These are phyloP conservation scores for Torymus auratus DNA, from an alignment of 2,888 invertebrate genomes.

Conservation along the genomic window DNA sequence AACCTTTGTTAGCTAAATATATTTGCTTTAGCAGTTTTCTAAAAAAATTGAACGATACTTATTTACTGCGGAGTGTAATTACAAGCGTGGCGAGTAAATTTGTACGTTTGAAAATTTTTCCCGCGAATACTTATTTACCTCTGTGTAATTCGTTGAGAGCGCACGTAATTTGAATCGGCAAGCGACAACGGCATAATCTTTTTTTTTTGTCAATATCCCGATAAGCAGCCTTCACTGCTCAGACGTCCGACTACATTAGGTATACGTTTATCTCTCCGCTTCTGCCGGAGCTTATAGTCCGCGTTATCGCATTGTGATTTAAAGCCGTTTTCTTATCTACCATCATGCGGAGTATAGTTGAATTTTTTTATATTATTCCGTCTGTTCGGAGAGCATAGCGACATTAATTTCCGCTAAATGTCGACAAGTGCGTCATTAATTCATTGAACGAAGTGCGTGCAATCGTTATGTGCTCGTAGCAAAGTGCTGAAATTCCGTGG, in stretches of 20 bases:
- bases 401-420: slow-evolving; percentile 45
- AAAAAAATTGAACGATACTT: neutral
- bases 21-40: neutral
- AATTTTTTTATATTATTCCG: slow-evolving; percentile 57
- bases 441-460: slow-evolving; percentile 5
- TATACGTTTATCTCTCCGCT: slow-evolving; percentile 56
- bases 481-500: slow-evolving; percentile 1
- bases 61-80: too few species aligned
- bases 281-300: slow-evolving; percentile 60
- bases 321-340: slow-evolving; percentile 66
- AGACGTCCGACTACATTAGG: slow-evolving; percentile 27
- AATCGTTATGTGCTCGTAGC: neutral
- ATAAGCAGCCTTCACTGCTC: slow-evolving; percentile 42
- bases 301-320: slow-evolving; percentile 68
- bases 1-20: neutral
- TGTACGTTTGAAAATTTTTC: neutral
- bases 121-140: slow-evolving; percentile 33
- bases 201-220: slow-evolving; percentile 46
- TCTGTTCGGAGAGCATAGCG: slow-evolving; percentile 36
- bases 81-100: too few species aligned
- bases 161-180: slow-evolving; percentile 36
- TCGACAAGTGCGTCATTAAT: slow-evolving; percentile 51
- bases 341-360: slow-evolving; percentile 55
- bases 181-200: slow-evolving; percentile 31
- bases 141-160: slow-evolving; percentile 35